Evolutionary conservation across 2,113 vertebrate genomes (phyloP).

Genomic region (Cairina moschata): DNA sequence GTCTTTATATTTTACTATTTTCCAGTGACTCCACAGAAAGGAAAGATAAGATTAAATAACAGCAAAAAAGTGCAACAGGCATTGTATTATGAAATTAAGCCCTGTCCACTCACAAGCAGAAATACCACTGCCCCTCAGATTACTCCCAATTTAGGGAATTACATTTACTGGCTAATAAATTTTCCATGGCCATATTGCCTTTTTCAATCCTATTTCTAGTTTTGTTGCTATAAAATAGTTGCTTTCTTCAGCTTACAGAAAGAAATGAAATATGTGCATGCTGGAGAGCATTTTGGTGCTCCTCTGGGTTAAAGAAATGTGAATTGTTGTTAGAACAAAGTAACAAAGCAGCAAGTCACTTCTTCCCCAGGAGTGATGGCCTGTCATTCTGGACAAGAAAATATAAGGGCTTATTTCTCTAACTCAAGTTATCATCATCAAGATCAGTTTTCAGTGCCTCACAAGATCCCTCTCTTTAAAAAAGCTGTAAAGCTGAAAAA

Average conservation of each 20-base stretch:
- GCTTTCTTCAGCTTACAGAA: background rate
- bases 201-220: background rate
- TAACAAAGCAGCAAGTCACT: background rate
- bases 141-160: background rate
- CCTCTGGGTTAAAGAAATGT: background rate
- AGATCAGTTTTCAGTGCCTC: background rate
- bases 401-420: background rate
- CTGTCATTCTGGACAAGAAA: background rate
- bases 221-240: background rate
- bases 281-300: background rate
- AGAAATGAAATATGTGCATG: background rate
- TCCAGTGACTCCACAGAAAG: background rate
- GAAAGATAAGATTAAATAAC: background rate
- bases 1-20: background rate
- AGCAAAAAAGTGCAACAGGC: background rate
- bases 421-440: background rate
- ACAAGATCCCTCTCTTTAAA: background rate
- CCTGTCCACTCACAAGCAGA: background rate
- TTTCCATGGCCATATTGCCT: background rate
- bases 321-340: background rate
- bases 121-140: background rate
- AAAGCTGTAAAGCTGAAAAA: background rate
- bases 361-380: background rate
- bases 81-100: background rate
- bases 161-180: background rate